These are phyloP conservation scores for Campoplex nolae DNA, from an alignment of 2,888 invertebrate species.

Conservation along the genomic window DNA sequence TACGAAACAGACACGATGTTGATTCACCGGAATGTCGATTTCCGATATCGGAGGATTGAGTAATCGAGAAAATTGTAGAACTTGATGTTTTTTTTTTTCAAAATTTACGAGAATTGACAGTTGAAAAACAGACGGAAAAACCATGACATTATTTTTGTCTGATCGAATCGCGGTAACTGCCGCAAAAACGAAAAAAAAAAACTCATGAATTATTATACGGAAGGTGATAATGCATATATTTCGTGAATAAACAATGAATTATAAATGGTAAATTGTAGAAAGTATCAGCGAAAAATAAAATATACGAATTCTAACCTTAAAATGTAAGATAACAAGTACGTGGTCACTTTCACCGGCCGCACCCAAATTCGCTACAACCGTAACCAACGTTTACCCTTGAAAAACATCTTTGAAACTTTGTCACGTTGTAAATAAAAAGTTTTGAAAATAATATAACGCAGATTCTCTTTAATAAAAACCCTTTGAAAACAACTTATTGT, in stretches of 20 bases:
- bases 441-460: slow-evolving; percentile 64
- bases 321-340: slow-evolving; percentile 65
- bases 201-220: not conserved
- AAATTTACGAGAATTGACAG: not conserved
- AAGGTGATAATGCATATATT: not conserved
- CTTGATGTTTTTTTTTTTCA: not conserved
- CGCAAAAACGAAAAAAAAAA: not conserved
- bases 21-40: not conserved
- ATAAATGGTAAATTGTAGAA: slow-evolving; percentile 26
- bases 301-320: slow-evolving; percentile 78
- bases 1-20: not conserved
- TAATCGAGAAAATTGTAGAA: not conserved
- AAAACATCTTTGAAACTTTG: slow-evolving; percentile 63
- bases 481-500: slow-evolving; percentile 77
- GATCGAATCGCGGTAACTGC: not conserved
- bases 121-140: slow-evolving; percentile 8
- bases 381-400: slow-evolving; percentile 29
- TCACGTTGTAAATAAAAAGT: slow-evolving; percentile 47
- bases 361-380: slow-evolving; percentile 50
- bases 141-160: slow-evolving; percentile 4
- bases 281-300: slow-evolving; percentile 74
- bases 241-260: not conserved
- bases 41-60: not conserved
- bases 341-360: slow-evolving; percentile 66
- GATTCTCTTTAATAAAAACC: slow-evolving; percentile 72